A percentile compares a stretch with the other conserved stretches of the same genome.
These are phyloP conservation scores for Amitus sp. DNA, from an alignment of 2,888 invertebrate genomes.

Conservation along the genomic window DNA sequence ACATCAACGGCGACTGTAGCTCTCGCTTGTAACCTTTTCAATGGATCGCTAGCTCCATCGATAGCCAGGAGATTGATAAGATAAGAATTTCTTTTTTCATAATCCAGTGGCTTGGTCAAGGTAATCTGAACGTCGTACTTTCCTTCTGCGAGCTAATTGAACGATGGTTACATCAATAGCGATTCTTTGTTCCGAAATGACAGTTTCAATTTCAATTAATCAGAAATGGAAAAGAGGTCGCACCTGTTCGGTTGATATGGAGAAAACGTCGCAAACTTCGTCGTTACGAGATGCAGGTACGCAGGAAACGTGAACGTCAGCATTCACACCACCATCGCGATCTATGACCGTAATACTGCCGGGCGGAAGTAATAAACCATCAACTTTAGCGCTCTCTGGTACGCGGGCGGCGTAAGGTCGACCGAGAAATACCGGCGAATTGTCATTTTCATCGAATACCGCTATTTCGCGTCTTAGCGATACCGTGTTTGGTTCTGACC, in stretches of 20 bases:
- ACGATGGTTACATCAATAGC: too few species aligned
- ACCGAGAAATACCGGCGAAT: conserved; percentile 78
- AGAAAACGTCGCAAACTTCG: conserved; percentile 78
- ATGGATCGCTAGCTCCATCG: conserved; percentile 70
- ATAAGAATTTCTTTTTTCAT: conserved; percentile 79
- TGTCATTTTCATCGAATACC: conserved; percentile 84
- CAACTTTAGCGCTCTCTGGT: conserved; percentile 75
- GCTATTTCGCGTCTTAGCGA: conserved; percentile 81
- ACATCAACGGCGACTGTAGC: conserved; percentile 82
- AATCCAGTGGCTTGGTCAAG: conserved; percentile 77
- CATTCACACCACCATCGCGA: conserved; percentile 78
- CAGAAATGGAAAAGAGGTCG: too few species aligned
- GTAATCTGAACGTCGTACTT: conserved; percentile 77
- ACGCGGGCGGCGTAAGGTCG: conserved; percentile 79
- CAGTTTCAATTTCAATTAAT: too few species aligned
- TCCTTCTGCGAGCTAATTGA: conserved; percentile 72
- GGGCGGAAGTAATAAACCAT: conserved; percentile 71
- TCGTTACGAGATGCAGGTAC: conserved; percentile 71
- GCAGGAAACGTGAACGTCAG: conserved; percentile 76
- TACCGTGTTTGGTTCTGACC: conserved; percentile 81
- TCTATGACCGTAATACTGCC: conserved; percentile 74
- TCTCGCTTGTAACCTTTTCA: conserved; percentile 72
- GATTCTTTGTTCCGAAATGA: too few species aligned
- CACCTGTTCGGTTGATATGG: conserved; percentile 74
- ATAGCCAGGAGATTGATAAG: conserved; percentile 75